Base-by-base conservation (phyloP, 2,888 invertebrate genomes). In the Stegophylla sp. region DNA sequence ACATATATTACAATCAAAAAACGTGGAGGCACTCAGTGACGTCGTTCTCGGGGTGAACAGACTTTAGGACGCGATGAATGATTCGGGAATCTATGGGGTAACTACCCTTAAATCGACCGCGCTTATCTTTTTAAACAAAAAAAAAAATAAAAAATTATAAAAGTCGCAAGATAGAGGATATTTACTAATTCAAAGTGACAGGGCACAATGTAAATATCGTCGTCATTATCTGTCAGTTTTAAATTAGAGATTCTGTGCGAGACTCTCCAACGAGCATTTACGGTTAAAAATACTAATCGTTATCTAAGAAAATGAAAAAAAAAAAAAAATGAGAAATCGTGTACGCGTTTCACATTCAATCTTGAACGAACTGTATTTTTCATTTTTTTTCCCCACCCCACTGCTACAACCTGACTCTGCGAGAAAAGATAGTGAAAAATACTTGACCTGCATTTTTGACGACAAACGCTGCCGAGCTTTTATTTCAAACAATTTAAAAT, bases 401-500 rank as follows among this genome's bases (percentile, higher is more conserved):
- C n/a, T 20, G 1, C 20, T 4, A 43, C 43, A 48, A n/a, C 45
- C 15, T 15, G 5, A 73, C 61, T 48, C 17, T 26, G 41, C 43
- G n/a, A 9, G 61, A 61, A 61, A 61, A 48, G 9, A 28, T 48
- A 59, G 12, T n/a, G 1, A 17, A 53, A 20, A 43, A 59, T 12
- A 48, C 51, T 63, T 41, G 74, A 75, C 74, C 63, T 63, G 28
- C 26, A 45, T 64, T 43, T 20, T 63, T 4, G 34, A 74, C 61
- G 15, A 41, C 20, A 13, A 51, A 51, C 74, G 20, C 34, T 3
- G 48, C 28, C 15, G 5, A 28, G 20, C 26, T 48, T 56, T 15
- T 45, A 61, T 73, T 61, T 48, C 61, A 45, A 73, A 45, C 15
- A 13, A 28, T 73, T 73, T 48, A 73, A 73, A 73, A 73, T 13